A percentile compares a stretch with the other conserved stretches of the same genome.
These are phyloP conservation scores for Whitmania pigra DNA, from an alignment of 1,140 invertebrate species.

Conservation along the genomic window DNA sequence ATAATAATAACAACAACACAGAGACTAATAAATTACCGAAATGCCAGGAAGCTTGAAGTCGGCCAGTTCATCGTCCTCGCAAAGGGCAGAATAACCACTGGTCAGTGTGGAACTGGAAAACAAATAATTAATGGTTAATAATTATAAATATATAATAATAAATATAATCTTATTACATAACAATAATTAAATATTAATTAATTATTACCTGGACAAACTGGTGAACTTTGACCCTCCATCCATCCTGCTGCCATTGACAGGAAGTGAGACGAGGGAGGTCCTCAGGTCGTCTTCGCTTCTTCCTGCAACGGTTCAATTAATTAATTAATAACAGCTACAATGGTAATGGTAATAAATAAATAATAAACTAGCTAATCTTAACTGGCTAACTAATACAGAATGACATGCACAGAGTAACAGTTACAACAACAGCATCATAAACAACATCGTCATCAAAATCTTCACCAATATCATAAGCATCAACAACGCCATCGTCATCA, in stretches of 20 bases:
- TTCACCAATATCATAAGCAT: not conserved
- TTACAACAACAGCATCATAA: not conserved
- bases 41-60: conserved; percentile 40
- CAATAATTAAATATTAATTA: not conserved
- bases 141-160: not conserved
- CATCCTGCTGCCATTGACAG: not conserved
- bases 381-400: too few relatives aligned
- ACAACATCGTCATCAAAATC: too few relatives aligned
- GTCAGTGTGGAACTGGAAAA: not conserved
- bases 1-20: not conserved
- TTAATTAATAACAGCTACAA: too few relatives aligned
- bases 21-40: conserved; percentile 26
- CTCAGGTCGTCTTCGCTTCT: conserved; percentile 10
- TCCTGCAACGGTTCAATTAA: not conserved
- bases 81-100: not conserved
- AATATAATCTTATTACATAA: not conserved
- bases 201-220: not conserved
- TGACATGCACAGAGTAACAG: too few relatives aligned
- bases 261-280: not conserved
- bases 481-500: too few relatives aligned
- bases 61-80: conserved; percentile 17
- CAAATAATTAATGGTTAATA: not conserved
- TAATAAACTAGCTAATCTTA: too few relatives aligned
- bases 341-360: too few relatives aligned
- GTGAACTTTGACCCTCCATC: not conserved